A percentile compares a stretch with the other conserved stretches of the same genome.
These are phyloP conservation scores for Microplitis manilae DNA, from an alignment of 2,888 invertebrate genomes.

Conservation along the genomic window DNA sequence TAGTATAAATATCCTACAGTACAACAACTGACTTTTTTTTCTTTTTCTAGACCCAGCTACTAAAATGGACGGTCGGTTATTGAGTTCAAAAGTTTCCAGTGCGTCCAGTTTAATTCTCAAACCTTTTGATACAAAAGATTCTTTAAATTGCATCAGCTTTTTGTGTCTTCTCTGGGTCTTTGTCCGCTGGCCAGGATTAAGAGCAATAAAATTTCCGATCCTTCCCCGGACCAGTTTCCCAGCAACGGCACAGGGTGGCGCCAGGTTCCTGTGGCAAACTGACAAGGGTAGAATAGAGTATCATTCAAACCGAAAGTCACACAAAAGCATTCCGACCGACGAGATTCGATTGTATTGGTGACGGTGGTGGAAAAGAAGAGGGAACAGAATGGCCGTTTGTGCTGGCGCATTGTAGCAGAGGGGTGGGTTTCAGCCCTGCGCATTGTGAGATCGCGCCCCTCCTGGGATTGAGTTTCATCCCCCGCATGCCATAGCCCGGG, in stretches of 20 bases:
- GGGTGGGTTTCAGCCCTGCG: slow-evolving; percentile 66
- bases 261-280: slow-evolving; percentile 58
- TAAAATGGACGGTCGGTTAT: not conserved
- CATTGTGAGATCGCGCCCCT: slow-evolving; percentile 65
- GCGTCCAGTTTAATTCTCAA: slow-evolving; percentile 32
- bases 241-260: slow-evolving; percentile 65
- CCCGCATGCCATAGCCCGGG: slow-evolving; percentile 57
- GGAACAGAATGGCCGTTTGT: slow-evolving; percentile 24
- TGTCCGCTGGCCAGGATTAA: slow-evolving; percentile 2
- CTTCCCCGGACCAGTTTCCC: slow-evolving; percentile 57
- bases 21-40: not conserved
- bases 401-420: slow-evolving; percentile 46
- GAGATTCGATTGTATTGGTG: slow-evolving; percentile 40
- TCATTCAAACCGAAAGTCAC: not conserved
- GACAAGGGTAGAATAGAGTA: slow-evolving; percentile 44
- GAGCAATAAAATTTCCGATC: slow-evolving; percentile 33
- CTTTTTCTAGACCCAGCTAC: not conserved
- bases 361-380: slow-evolving; percentile 39
- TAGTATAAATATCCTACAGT: not conserved
- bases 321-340: slow-evolving; percentile 27
- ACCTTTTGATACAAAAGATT: slow-evolving; percentile 50
- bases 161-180: slow-evolving; percentile 30
- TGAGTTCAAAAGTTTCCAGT: slow-evolving; percentile 2
- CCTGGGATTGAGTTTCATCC: slow-evolving; percentile 55
- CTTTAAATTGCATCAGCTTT: slow-evolving; percentile 32